These are phyloP conservation scores for Mythimna impura DNA, from an alignment of 2,888 invertebrate species.

Conservation along the genomic window DNA sequence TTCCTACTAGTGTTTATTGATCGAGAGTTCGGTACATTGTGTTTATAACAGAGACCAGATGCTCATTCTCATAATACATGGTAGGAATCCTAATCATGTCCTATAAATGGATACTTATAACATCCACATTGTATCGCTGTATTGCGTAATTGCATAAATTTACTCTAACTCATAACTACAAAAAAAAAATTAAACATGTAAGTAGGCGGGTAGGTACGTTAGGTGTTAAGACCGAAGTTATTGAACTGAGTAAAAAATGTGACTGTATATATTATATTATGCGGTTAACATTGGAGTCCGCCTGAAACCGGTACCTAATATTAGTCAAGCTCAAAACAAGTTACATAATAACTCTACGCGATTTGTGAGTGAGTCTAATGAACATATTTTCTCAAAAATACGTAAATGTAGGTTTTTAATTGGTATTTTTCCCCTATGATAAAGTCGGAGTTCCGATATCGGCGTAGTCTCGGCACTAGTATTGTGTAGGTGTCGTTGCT, in stretches of 20 bases:
- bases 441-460: neutral
- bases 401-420: neutral
- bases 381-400: conserved; percentile 7
- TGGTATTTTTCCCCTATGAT: neutral
- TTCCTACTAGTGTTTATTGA: conserved; percentile 48
- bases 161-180: neutral
- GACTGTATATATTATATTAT: neutral
- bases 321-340: conserved; percentile 23
- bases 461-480: neutral
- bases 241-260: conserved; percentile 22
- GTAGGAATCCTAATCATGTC: conserved; percentile 5
- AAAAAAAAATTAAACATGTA: neutral
- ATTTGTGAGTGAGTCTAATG: conserved; percentile 15
- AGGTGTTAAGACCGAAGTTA: conserved; percentile 34
- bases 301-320: conserved; percentile 41
- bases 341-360: neutral
- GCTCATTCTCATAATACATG: conserved; percentile 31
- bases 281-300: conserved; percentile 9
- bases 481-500: neutral
- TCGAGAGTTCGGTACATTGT: conserved; percentile 24
- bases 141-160: conserved; percentile 10
- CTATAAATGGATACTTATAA: conserved; percentile 35
- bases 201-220: neutral
- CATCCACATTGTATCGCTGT: conserved; percentile 16
- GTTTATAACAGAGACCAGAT: conserved; percentile 47